Conservation (phyloP, 2,797 vertebrate species). For the Selene dorsalis region DNA sequence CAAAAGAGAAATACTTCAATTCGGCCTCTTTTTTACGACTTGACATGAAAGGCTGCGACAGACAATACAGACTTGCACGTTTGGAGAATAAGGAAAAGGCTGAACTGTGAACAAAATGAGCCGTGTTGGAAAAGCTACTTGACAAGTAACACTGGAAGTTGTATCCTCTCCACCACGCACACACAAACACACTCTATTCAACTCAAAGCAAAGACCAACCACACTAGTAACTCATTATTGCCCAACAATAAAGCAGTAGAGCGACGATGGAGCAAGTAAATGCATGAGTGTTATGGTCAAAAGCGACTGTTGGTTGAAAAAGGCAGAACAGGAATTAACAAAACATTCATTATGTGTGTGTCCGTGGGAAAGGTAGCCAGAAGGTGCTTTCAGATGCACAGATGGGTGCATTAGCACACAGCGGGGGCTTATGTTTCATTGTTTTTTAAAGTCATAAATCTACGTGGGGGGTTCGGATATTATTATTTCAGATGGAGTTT, state of each 20-base stretch:
- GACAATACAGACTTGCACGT: not conserved
- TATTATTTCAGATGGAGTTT: constrained; percentile 48
- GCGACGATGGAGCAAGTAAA: not conserved
- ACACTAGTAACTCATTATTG: not conserved
- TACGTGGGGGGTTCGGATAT: constrained; percentile 31
- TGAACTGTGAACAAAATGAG: not conserved
- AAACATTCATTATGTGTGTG: constrained; percentile 5
- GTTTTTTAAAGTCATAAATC: constrained; percentile 29
- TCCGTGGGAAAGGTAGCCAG: constrained; percentile 22
- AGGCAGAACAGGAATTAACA: constrained; percentile 24
- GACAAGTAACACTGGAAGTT: not conserved
- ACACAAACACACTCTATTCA: not conserved
- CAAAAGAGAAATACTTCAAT: constrained; percentile 33
- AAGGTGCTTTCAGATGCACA: constrained; percentile 39
- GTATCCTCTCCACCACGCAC: too few species aligned
- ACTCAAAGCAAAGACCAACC: not conserved
- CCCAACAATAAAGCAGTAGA: not conserved
- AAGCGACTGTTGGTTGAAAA: not conserved
- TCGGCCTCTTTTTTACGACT: constrained; percentile 1
- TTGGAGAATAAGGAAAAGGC: not conserved
- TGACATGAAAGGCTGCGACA: constrained; percentile 19
- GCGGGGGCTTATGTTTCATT: constrained; percentile 45
- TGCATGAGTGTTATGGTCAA: constrained; percentile 10
- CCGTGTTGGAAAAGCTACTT: not conserved
- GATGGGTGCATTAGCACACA: constrained; percentile 45